Percentiles rank a stretch among this genome's conserved stretches.
Evolutionary conservation across 2,888 invertebrate species (phyloP).

Genomic region (Trachelus troglodyta): DNA sequence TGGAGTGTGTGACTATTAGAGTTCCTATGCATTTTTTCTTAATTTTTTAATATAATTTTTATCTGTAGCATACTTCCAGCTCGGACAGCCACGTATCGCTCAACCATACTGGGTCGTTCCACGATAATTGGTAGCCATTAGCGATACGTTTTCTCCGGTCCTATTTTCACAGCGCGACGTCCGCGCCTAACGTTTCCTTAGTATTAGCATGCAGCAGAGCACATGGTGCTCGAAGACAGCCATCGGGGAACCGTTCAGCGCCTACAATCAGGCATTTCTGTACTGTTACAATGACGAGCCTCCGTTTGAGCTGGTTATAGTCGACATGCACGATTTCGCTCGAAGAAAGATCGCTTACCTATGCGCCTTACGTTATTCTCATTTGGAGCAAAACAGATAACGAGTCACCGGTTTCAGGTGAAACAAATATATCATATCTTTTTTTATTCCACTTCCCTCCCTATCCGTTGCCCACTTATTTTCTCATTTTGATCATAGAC

Average conservation of each 20-base stretch:
- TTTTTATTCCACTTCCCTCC: not conserved
- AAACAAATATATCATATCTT: not conserved
- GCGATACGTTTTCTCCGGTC: not conserved
- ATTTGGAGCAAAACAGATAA: not conserved
- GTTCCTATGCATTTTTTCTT: not conserved
- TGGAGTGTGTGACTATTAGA: not conserved
- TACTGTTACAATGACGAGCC: conserved; percentile 24
- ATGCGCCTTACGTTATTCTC: not conserved
- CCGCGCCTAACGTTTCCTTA: conserved; percentile 27
- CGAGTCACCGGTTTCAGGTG: not conserved
- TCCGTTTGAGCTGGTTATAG: not conserved
- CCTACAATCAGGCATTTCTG: conserved; percentile 37
- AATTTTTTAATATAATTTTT: not conserved
- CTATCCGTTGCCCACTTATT: not conserved
- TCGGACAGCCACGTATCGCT: not conserved
- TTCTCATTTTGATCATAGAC: not conserved
- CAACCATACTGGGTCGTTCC: not conserved
- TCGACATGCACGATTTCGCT: not conserved
- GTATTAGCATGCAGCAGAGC: conserved; percentile 37
- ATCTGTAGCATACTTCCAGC: not conserved
- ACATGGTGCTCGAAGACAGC: conserved; percentile 28
- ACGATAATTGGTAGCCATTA: not conserved
- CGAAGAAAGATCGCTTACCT: not conserved
- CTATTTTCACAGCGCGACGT: not conserved
- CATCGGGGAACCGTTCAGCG: conserved; percentile 30